Evolutionary conservation across 2,113 vertebrate species (phyloP).

Genomic region (Spea multiplicata): DNA sequence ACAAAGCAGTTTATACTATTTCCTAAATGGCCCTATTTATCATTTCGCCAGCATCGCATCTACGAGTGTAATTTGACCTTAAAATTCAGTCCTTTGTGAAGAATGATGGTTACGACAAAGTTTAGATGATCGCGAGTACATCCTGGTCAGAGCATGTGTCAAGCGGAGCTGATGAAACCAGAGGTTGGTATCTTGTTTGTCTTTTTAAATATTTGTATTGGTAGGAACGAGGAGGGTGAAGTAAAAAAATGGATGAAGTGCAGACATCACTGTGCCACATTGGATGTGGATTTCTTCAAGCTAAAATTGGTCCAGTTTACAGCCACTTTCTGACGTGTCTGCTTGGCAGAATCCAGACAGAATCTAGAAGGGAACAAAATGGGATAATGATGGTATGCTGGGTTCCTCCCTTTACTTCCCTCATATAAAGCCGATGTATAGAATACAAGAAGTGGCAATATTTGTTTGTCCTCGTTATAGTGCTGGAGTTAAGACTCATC

Average conservation of each 20-base stretch:
- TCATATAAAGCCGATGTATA: neutral
- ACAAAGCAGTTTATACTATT: no score
- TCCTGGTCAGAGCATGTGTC: neutral
- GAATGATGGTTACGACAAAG: no score
- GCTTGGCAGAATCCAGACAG: constrained; percentile 97
- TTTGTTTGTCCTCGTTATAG: neutral
- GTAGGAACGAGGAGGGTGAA: constrained; percentile 23
- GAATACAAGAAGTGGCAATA: neutral
- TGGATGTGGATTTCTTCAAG: constrained; percentile 95
- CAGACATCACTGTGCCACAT: constrained; percentile 86
- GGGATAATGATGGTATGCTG: neutral
- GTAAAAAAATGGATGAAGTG: constrained; percentile 9
- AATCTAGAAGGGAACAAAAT: constrained; percentile 70
- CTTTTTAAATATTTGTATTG: constrained; percentile 16
- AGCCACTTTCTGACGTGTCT: constrained; percentile 94
- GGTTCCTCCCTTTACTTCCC: neutral
- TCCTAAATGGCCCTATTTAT: no score
- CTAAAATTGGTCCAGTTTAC: constrained; percentile 99
- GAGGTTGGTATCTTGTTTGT: neutral
- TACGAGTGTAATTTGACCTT: no score
- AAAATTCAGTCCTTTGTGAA: no score
- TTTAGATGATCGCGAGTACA: no score
- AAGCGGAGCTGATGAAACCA: constrained; percentile 8
- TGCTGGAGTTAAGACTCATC: neutral
- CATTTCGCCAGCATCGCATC: no score